Evolutionary conservation across 2,113 vertebrate species (phyloP), one percentile per base, ranked within the genome.

Genomic region (Scartelaos histophorus): DNA sequence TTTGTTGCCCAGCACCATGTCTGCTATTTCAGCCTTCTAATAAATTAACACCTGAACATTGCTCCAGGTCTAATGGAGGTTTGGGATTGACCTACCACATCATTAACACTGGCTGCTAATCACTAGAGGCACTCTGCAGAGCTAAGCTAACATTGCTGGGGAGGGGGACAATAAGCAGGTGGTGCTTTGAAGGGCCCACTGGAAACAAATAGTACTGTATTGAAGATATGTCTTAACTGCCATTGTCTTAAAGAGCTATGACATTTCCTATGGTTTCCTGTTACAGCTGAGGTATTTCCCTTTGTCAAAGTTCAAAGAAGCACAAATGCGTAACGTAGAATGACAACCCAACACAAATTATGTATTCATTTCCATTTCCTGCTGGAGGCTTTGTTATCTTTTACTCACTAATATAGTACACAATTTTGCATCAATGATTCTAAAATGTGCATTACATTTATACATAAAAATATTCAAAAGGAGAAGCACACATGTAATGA

Each of bases 201-300:
- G 29, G 29, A 29, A 29, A 4, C 29, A 29, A 29, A 4, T 4
- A 29, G 29, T 7, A n/a, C 19, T 16, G 38, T 47, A 13, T 47
- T 13, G 51, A 54, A 54, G 21, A 54, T 54, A 54, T 54, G 51
- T 10, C 17, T n/a, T n/a, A n/a, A 11, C 51, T 19, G 7, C 9
- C 25, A 47, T 3, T 51, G 49, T 56, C 68, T 58, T 6, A 47
- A 1, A 56, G 58, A 15, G 58, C 22, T 38, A 19, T 10, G n/a
- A 57, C 65, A 68, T 56, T 78, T 75, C 64, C 78, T 72, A 22
- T 57, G 34, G 57, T 51, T 73, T 73, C 76, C 75, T 81, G 56
- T 58, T 71, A 71, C 67, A 61, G 61, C 19, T 43, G 34, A 43
- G 34, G 49, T 7, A 58, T 70, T 67, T 67, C 25, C 45, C 51